Evolutionary conservation across 2,888 invertebrate species (phyloP), one percentile per base, ranked within the genome.

Genomic region (Lepidocyrtoides sp.): DNA sequence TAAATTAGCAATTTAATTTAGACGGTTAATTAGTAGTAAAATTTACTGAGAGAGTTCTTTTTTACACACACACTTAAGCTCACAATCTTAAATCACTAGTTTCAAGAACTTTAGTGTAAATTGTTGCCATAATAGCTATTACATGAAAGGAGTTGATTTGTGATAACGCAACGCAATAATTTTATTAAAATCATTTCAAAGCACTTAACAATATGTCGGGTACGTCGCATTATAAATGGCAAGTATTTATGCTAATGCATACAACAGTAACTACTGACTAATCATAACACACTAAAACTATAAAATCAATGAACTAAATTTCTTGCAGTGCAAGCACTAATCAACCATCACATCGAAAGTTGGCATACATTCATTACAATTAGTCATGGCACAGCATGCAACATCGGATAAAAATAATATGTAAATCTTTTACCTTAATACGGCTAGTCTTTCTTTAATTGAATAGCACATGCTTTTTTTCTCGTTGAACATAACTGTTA

Each of bases 271-370:
- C 2, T 66, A 17, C 32, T 32, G 66, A 66, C n/a, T 32, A 66
- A 57, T 57, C 57, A 66, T 7, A 60, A 66, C n/a, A 3, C 20
- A 26, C 8, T 12, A 26, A 29, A 12, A 14, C 0, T 29, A 14
- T 29, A 4, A 1, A 60, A 12, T 14, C 23, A 7, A 57, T 60
- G 20, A 60, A 60, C 26, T 12, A 20, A 66, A 32, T 32, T 66
- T 17, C 32, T 66, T 66, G 66, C 66, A 32, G 29, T 3, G 32
- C 32, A 66, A 17, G 32, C 66, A 66, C n/a, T 32, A 32, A 66
- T 66, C 32, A 66, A 66, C 1, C 66, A 66, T n/a, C 32, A 32
- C 32, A 66, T 66, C 66, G 32, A 63, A 26, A n/a, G 4, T 63
- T 66, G 66, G 66, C 32, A 66, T 66, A 66, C 32, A 14, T 32